Percentiles rank a stretch among this genome's conserved stretches.
Conservation (phyloP, 2,888 invertebrate genomes). For the Synergus umbraculus region DNA sequence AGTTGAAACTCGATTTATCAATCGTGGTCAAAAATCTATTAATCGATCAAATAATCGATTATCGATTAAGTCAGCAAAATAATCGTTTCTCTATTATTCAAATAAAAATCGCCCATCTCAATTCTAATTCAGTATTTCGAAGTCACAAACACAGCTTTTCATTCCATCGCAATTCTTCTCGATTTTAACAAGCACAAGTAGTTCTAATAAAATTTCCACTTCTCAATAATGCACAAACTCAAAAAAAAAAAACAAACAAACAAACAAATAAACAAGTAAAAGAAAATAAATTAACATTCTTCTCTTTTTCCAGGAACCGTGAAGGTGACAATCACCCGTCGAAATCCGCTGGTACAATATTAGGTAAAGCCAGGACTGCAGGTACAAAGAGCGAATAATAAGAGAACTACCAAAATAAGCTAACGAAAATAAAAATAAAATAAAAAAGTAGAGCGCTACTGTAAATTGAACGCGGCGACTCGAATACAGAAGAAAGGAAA, state of each 20-base stretch:
- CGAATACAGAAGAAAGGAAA: not conserved
- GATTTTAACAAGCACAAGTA: not conserved
- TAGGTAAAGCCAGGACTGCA: conserved; percentile 54
- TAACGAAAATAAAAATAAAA: conserved; percentile 47
- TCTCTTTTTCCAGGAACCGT: conserved; percentile 70
- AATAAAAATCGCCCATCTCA: too few species aligned
- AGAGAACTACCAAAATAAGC: conserved; percentile 43
- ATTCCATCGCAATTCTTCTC: not conserved
- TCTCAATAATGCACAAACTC: not conserved
- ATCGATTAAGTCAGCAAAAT: too few species aligned
- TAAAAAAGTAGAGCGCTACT: conserved; percentile 49
- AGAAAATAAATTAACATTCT: not conserved
- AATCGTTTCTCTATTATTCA: too few species aligned
- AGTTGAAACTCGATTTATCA: too few species aligned
- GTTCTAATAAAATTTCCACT: not conserved
- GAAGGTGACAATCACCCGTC: conserved; percentile 75
- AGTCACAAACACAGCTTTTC: not conserved
- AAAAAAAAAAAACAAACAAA: too few species aligned
- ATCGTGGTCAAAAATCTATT: too few species aligned
- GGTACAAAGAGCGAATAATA: conserved; percentile 17
- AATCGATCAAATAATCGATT: too few species aligned
- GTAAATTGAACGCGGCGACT: conserved; percentile 53
- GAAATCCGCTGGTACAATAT: conserved; percentile 72
- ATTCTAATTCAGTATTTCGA: too few species aligned
- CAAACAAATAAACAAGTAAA: not conserved